Evolutionary conservation across 2,113 vertebrate species (phyloP), one percentile per base, ranked within the genome.

Genomic region (Ammospiza nelsoni): DNA sequence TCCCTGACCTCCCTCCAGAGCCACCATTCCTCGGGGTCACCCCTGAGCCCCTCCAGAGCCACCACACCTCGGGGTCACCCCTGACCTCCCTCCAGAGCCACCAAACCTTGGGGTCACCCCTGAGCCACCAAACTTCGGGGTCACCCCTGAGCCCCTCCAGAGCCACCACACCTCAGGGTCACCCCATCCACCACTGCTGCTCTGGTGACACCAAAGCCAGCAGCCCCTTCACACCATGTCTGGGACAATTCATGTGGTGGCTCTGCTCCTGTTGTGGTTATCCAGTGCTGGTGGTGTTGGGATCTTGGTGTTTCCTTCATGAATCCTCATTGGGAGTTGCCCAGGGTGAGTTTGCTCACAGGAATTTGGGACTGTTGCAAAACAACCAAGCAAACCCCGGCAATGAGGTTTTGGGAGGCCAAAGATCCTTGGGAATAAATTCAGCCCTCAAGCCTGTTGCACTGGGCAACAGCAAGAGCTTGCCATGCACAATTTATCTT

Each of bases 201-300:
- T 37, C 35, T 21, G 76, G 15, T 59, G 55, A 6, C 65, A 54
- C 28, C 19, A 13, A 54, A n/a, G 24, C 44, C 44, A 51, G 18
- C 12, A 35, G 35, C 39, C 1, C 17, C 24, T 62, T 54, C 51
- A 3, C 0, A 0, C 43, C 33, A 0, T 2, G 23, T 15, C 28
- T 63, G 39, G 43, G 81, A 55, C 17, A 17, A 0, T 63, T 71
- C 74, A 74, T 1, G 3, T 1, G 3, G 15, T 41, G 51, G 63
- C 44, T 86, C 84, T 44, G 48, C 62, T 54, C 65, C 41, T 16
- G 0, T 35, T 20, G 44, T 2, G 3, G 11, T 13, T 37, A 5
- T 25, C 41, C 5, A 0, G 4, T 9, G 16, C 39, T 67, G 39
- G 15, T 49, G 46, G 29, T 0, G 0, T 14, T 52, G 79, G 46